Evolutionary conservation across 53 echinoderm and acorn worm species (phyloP), one percentile per base, ranked within the genome.

Genomic region (Crossaster papposus): DNA sequence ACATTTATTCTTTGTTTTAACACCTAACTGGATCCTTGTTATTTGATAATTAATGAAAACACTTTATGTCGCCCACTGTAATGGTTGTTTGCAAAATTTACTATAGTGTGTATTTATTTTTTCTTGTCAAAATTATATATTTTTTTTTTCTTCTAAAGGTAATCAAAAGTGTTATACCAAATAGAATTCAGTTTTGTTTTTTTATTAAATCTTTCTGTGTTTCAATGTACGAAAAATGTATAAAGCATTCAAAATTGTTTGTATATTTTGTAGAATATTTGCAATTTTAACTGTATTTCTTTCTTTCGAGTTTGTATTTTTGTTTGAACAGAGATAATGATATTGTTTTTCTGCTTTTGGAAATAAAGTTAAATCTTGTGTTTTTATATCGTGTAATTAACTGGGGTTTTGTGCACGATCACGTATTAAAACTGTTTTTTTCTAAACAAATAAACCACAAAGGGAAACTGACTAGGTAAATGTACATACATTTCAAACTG

Each of bases 211-310:
- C 28, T 68, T 26, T 26, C 28, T 23, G 68, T 4, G 28, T 0
- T 26, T 18, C 4, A 26, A 44, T 7, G 44, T 44, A 44, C 44
- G 44, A 44, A 44, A 44, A 28, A 58, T 4, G 28, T 3, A 11
- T 68, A 28, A 68, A 20, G 68, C 68, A 17, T 58, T 11, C 58
- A 17, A 17, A 14, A 68, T 68, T 68, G 24, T 68, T 10, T 68
- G 68, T 68, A 68, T 68, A 68, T 68, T 68, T n/a, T 68, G 68
- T 68, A 68, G 11, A 23, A 62, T 68, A 68, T 68, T 68, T 68
- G 22, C 28, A 2, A 26, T 68, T 68, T 26, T 68, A 68, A 26
- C 28, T 68, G 68, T 26, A 68, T 26, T 4, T 20, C 28, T 68
- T 68, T 58, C 28, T 68, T n/a, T 68, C 22, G 28, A 68, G 68